Conservation (phyloP, 1,140 invertebrate genomes). For the Cephus cinctus region DNA sequence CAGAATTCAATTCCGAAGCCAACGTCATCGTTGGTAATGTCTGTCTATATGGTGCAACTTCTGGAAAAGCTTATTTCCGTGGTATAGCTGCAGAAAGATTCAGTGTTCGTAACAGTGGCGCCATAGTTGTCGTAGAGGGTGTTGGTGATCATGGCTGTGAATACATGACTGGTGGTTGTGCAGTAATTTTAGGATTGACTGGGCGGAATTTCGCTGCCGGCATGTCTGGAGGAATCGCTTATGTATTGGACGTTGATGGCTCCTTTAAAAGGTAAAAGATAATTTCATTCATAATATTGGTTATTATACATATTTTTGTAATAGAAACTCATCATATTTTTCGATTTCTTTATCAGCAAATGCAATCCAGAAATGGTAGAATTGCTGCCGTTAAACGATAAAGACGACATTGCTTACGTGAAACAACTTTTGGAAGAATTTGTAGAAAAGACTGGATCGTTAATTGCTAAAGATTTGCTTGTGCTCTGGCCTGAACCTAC, state of each 20-base stretch:
- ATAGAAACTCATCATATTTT: slow-evolving; percentile 28
- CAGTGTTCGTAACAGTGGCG: slow-evolving; percentile 97
- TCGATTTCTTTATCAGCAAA: no score
- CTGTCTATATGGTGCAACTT: slow-evolving; percentile 95
- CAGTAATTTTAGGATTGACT: slow-evolving; percentile 90
- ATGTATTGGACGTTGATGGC: slow-evolving; percentile 87
- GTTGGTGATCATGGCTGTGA: slow-evolving; percentile 99
- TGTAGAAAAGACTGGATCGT: slow-evolving; percentile 84
- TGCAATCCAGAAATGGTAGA: slow-evolving; percentile 93
- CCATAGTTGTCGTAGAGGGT: slow-evolving; percentile 85
- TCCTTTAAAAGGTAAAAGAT: slow-evolving; percentile 66
- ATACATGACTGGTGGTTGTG: slow-evolving; percentile 97
- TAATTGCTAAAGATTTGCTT: slow-evolving; percentile 78
- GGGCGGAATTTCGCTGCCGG: slow-evolving; percentile 98
- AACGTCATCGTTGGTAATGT: slow-evolving; percentile 99
- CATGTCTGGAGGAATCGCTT: slow-evolving; percentile 97
- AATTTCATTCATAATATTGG: background rate
- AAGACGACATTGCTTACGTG: slow-evolving; percentile 81
- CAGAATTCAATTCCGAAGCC: slow-evolving; percentile 81
- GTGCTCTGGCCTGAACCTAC: slow-evolving; percentile 79
- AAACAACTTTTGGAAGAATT: slow-evolving; percentile 84
- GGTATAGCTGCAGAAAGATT: slow-evolving; percentile 98
- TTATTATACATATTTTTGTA: slow-evolving; percentile 7
- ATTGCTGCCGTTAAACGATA: slow-evolving; percentile 73
- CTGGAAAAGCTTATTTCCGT: slow-evolving; percentile 91